Percentiles rank a stretch among this genome's conserved stretches.
These are phyloP conservation scores for Orchestia grillus DNA, from an alignment of 1,140 invertebrate species.

Conservation along the genomic window DNA sequence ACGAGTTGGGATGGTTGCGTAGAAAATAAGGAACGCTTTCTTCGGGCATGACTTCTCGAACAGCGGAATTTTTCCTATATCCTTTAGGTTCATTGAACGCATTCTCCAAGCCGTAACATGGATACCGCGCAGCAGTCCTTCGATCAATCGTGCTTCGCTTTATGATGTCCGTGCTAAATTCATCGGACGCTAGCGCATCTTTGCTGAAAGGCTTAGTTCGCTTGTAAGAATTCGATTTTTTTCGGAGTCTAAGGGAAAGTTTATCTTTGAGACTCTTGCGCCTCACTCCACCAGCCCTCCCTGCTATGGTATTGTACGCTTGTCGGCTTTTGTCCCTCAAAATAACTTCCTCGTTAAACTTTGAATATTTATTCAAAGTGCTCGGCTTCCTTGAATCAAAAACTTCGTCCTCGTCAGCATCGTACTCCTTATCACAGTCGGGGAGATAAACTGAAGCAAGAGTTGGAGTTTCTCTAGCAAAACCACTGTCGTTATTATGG, in stretches of 20 bases:
- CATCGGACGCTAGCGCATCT: not conserved
- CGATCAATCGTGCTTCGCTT: not conserved
- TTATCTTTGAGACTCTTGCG: conserved; percentile 7
- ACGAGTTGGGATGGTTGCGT: conserved; percentile 27
- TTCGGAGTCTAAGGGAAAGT: not conserved
- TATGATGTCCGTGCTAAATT: not conserved
- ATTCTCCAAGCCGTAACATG: not conserved
- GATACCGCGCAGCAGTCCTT: not conserved
- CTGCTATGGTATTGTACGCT: conserved; percentile 10
- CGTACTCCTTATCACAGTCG: not conserved
- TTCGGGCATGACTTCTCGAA: conserved; percentile 3
- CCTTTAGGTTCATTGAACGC: not conserved
- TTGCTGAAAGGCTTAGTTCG: not conserved
- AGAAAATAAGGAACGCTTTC: conserved; percentile 44
- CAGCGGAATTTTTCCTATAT: not conserved
- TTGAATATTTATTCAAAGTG: not conserved
- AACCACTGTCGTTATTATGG: not conserved
- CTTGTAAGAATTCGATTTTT: not conserved
- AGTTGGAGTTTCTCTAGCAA: not conserved
- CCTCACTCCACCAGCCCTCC: not conserved
- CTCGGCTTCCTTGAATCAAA: not conserved
- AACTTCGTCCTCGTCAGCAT: conserved; percentile 31
- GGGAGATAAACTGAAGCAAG: not conserved
- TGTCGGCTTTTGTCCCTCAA: not conserved
- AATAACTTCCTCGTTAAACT: not conserved